Base-by-base conservation (phyloP, 1,140 invertebrate genomes). In the Drosophila bifasciata region DNA sequence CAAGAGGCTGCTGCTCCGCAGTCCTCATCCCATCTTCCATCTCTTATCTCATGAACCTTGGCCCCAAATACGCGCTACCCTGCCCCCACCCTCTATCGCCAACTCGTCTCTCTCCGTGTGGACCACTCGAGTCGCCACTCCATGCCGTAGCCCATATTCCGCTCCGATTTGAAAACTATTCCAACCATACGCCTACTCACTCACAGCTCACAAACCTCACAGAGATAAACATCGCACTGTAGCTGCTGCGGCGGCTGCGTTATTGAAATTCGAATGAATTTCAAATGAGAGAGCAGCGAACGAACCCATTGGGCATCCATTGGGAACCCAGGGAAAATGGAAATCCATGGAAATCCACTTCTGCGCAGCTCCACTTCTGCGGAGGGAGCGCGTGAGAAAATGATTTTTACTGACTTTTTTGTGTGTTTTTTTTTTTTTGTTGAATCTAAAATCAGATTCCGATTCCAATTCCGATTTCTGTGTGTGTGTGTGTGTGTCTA, bases 151-250 rank as follows among this genome's bases (percentile, higher is more conserved):
- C 28, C 28, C 28, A 28, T 28, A 23, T 23, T 21, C 32, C 13
- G 13, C 7, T 36, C 13, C 11, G 32, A 36, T 36, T 36, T 36
- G 44, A 68, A 68, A 13, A 51, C 63, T 69, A 69, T 69, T 69
- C 66, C 32, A 69, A 36, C 69, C 70, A 79, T 4, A 88, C 83
- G 83, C 83, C 83, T 88, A 88, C 83, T 88, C 83, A 79, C 70
- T 73, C 25, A 9, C 28, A 28, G 7, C 76, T n/a, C 49, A 51
- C 17, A 56, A 48, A 57, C 3, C 17, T 67, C 43, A 49, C 67
- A 66, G 83, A 88, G 83, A 88, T 88, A 88, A 88, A 83, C 67
- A 88, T 88, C 83, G 86, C 76, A 64, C 57, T 72, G 55, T 78
- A 77, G 9, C 32, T 36, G 32, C 32, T 88, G 74, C 78, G 83